Conservation (phyloP, 2,797 vertebrate genomes). For the Sternarchorhynchus goeldii region DNA sequence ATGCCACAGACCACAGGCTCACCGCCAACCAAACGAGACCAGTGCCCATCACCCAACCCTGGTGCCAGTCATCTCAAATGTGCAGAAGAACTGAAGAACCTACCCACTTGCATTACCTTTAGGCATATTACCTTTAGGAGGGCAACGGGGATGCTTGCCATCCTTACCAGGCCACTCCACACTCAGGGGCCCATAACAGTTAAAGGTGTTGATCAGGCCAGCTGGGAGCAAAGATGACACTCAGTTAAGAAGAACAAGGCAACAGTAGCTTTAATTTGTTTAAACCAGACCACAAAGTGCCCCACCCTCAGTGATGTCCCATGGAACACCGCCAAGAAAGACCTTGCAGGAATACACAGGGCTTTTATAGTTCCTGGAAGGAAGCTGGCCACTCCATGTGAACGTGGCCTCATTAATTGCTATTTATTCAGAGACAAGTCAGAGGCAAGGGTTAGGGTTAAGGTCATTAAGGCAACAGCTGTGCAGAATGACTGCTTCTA, state of each 20-base stretch:
- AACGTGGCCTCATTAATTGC: constrained; percentile 97
- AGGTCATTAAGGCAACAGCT: not conserved
- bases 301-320: constrained; percentile 98
- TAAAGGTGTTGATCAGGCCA: constrained; percentile 95
- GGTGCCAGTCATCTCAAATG: constrained; percentile 62
- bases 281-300: not conserved
- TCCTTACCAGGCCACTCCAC: constrained; percentile 99
- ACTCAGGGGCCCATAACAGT: constrained; percentile 92
- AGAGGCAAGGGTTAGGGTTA: not conserved
- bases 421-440: constrained; percentile 57
- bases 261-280: not conserved
- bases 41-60: constrained; percentile 32
- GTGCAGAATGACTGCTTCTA: no score
- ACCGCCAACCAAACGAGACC: not conserved
- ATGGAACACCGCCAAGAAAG: constrained; percentile 96
- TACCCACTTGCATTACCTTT: constrained; percentile 98
- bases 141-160: constrained; percentile 98
- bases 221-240: constrained; percentile 68
- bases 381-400: constrained; percentile 97
- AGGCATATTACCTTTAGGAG: constrained; percentile 99
- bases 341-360: constrained; percentile 97
- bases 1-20: not conserved
- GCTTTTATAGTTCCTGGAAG: constrained; percentile 95
- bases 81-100: constrained; percentile 68
- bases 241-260: not conserved